A percentile compares a stretch with the other conserved stretches of the same genome.
Conservation (phyloP, 2,113 vertebrate genomes). For the Coptodon bakossiorum region DNA sequence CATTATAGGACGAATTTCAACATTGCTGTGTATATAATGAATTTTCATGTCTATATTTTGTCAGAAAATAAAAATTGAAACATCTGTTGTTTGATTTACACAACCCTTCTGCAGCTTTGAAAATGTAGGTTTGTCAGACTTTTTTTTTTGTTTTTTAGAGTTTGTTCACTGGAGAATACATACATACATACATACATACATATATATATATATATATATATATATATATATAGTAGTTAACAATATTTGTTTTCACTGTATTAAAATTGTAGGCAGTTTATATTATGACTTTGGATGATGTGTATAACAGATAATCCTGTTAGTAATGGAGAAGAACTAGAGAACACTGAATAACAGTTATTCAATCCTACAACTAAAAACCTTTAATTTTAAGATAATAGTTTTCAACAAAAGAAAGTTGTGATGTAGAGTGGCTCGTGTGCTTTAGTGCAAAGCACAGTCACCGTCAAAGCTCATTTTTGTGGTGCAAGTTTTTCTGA, state of each 20-base stretch:
- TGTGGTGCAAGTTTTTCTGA: background rate
- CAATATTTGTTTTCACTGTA: background rate
- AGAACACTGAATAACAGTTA: rapidly evolving
- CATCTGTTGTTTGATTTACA: rapidly evolving
- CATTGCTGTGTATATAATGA: background rate
- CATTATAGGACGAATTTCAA: rapidly evolving
- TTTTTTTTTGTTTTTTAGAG: background rate
- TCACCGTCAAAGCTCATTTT: background rate
- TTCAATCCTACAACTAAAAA: rapidly evolving
- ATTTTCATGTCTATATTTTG: background rate
- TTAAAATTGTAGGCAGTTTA: background rate
- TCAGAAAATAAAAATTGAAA: background rate
- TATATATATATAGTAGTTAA: background rate
- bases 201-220: too few relatives aligned
- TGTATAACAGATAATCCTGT: too few relatives aligned
- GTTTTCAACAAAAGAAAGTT: background rate
- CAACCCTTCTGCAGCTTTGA: rapidly evolving
- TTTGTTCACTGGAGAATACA: background rate
- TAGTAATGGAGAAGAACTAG: background rate
- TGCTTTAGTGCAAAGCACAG: background rate
- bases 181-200: too few relatives aligned
- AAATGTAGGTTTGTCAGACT: rapidly evolving
- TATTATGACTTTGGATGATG: rapidly evolving
- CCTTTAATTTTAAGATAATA: background rate
- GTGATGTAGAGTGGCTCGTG: background rate